Conservation (phyloP, 1,140 invertebrate genomes). For the Archivesica marissinica region DNA sequence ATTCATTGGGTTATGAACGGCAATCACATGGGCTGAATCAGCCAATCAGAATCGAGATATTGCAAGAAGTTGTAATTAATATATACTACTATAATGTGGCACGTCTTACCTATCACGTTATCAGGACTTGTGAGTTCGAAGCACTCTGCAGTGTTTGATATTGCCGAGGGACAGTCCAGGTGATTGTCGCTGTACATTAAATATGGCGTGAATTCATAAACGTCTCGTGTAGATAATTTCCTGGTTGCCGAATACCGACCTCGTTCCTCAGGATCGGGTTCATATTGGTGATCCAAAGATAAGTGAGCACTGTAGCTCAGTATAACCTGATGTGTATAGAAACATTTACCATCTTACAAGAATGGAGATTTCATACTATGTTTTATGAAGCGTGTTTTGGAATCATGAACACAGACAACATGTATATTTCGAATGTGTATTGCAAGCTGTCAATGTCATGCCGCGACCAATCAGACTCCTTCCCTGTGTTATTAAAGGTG, state of each 20-base stretch:
- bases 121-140: slow-evolving; percentile 65
- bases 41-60: too few species aligned
- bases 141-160: slow-evolving; percentile 61
- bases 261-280: slow-evolving; percentile 80
- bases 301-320: slow-evolving; percentile 78
- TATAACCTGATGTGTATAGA: slow-evolving; percentile 72
- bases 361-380: background rate
- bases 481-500: too few species aligned
- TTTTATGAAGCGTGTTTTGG: background rate
- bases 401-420: background rate
- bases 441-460: too few species aligned
- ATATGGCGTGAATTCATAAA: slow-evolving; percentile 73
- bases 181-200: slow-evolving; percentile 74
- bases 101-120: slow-evolving; percentile 74
- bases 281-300: slow-evolving; percentile 82
- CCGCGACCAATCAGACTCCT: too few species aligned
- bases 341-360: background rate
- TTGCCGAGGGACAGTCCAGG: slow-evolving; percentile 51
- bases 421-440: background rate
- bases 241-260: slow-evolving; percentile 80
- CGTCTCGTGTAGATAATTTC: slow-evolving; percentile 72
- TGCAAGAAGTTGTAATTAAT: too few species aligned
- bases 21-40: too few species aligned
- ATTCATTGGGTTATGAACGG: too few species aligned
- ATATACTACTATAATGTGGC: too few species aligned